Base-by-base conservation (phyloP, 2,888 invertebrate species). In the Rhagonycha fulva region DNA sequence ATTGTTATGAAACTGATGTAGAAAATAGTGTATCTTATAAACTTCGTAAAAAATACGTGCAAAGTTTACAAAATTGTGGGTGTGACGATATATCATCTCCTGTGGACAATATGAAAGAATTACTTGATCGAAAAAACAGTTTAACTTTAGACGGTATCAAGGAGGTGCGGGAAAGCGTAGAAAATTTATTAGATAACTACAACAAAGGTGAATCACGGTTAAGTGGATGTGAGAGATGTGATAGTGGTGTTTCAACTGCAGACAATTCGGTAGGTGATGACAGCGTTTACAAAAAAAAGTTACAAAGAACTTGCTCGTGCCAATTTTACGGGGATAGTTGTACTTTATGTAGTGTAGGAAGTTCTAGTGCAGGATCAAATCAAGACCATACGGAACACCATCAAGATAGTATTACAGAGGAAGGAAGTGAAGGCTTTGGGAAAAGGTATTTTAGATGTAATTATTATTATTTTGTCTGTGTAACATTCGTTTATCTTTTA, bases 221-320 rank as follows among this genome's bases (percentile, higher is more conserved):
- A 23, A 89, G 90, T 61, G 89, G 89, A 70, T 90, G 90, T 82
- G 89, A 89, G 75, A 87, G 89, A 12, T 91, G 91, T 82, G 90
- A 90, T 82, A 90, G 90, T 82, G 88, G 88, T 12, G 84, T 88
- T 24, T 87, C 87, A 14, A 88, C 88, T 5, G 90, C 87, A 7
- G 90, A 90, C 82, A 88, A 88, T 80, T 87, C 87, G 4, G 85
- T 88, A 19, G 84, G 84, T 85, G 89, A 86, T 85, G 84, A 84
- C 60, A 89, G 79, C 87, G 88, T 79, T 86, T 89, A 83, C 85
- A 90, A 80, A 87, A 90, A 86, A 87, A 90, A 86, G 76, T 76
- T 87, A 83, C 88, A 85, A 85, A 88, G 90, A 75, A 86, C 88
- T 78, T 84, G 86, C 81, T 87, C 87, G 61, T 87, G 87, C 79